These are phyloP conservation scores for Neoniphon sammara DNA, from an alignment of 2,797 vertebrate species.

Conservation along the genomic window DNA sequence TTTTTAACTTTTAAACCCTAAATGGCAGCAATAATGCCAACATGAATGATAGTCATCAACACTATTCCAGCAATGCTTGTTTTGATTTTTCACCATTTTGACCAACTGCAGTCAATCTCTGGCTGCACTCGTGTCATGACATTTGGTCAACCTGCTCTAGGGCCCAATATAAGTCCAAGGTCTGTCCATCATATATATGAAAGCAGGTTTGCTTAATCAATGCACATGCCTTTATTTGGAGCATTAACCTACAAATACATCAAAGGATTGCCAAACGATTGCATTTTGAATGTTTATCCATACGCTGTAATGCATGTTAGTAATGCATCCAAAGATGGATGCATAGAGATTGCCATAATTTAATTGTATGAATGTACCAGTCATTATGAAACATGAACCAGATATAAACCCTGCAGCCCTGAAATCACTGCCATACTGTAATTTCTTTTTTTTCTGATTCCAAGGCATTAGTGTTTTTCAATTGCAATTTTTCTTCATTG, in stretches of 20 bases:
- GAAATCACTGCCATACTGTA: neutral
- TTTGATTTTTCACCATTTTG: neutral
- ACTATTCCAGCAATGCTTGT: slow-evolving; percentile 10
- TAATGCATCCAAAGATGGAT: neutral
- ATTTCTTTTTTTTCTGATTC: neutral
- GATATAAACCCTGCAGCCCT: neutral
- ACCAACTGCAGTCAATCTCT: neutral
- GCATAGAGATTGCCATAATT: neutral
- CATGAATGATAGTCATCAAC: slow-evolving; percentile 27
- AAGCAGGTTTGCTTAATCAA: neutral
- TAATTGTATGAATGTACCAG: neutral
- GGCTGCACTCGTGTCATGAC: slow-evolving; percentile 29
- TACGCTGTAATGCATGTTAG: neutral
- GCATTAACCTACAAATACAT: neutral
- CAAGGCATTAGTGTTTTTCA: neutral
- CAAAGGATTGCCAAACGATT: neutral
- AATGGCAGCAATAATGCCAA: slow-evolving; percentile 23
- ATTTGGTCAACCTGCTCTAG: slow-evolving; percentile 26
- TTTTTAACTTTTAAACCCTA: slow-evolving; percentile 19
- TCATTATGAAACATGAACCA: neutral
- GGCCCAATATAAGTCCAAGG: slow-evolving; percentile 20
- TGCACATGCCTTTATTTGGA: neutral
- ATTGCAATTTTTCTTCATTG: neutral
- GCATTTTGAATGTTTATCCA: neutral
- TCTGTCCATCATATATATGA: neutral